phyloP scores from a whole-genome alignment of 2,797 vertebrate species.

The Gobio occitaniae region DNA sequence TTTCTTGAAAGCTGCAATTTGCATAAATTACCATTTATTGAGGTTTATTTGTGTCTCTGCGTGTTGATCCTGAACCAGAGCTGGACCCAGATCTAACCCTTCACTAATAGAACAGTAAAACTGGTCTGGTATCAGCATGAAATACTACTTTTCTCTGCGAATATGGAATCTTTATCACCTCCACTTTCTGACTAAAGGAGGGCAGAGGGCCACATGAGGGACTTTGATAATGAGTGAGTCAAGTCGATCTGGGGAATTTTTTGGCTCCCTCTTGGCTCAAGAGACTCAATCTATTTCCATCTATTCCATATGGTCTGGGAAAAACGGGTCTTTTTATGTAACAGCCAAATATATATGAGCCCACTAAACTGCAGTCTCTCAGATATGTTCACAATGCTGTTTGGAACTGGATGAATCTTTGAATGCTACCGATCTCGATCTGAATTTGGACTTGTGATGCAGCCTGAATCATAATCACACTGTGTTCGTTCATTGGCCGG shows the following conservation, averaged over 20 bases:
- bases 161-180: constrained; percentile 43
- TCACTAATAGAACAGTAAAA: background rate
- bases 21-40: background rate
- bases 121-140: background rate
- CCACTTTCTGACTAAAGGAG: constrained; percentile 49
- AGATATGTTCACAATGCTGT: background rate
- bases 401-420: too few relatives aligned
- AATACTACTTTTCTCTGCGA: background rate
- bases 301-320: constrained; percentile 50
- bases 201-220: constrained; percentile 50
- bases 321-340: constrained; percentile 49
- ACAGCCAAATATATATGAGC: constrained; percentile 25
- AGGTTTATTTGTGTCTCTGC: background rate
- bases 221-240: constrained; percentile 55
- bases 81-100: background rate
- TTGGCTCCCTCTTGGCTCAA: constrained; percentile 41
- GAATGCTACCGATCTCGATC: too few relatives aligned
- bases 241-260: constrained; percentile 40
- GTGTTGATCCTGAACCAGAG: background rate
- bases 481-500: too few relatives aligned
- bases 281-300: constrained; percentile 46
- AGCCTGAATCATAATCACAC: too few relatives aligned
- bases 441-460: too few relatives aligned
- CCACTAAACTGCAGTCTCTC: constrained; percentile 28
- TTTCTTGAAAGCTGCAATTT: background rate